Evolutionary conservation across 2,888 invertebrate genomes (phyloP).

Genomic region (Ormyrus pomaceus): DNA sequence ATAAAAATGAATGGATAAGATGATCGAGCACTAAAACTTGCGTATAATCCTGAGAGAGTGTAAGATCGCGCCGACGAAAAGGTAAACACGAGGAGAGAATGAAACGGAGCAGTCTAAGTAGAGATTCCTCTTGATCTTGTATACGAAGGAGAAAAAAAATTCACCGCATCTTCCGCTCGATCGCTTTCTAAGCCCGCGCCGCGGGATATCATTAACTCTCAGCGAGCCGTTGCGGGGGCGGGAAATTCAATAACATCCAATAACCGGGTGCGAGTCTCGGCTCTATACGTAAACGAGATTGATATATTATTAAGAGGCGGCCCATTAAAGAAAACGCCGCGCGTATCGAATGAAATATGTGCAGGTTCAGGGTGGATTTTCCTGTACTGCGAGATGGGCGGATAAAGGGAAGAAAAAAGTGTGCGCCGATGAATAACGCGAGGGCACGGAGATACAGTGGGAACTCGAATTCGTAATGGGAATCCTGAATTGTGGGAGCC

Average conservation of each 20-base stretch:
- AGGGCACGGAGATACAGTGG: background rate
- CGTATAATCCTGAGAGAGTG: background rate
- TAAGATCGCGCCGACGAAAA: background rate
- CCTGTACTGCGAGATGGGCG: conserved; percentile 38
- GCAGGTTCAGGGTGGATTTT: conserved; percentile 60
- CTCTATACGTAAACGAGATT: conserved; percentile 68
- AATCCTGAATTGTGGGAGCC: background rate
- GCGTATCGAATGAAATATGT: conserved; percentile 67
- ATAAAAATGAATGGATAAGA: conserved; percentile 10
- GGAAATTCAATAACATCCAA: conserved; percentile 67
- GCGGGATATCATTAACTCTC: conserved; percentile 66
- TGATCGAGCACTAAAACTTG: conserved; percentile 15
- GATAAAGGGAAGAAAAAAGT: conserved; percentile 49
- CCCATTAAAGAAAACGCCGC: conserved; percentile 69
- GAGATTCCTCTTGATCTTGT: background rate
- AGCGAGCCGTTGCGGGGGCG: conserved; percentile 40
- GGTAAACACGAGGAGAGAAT: background rate
- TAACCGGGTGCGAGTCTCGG: conserved; percentile 54
- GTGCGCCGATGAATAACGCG: background rate
- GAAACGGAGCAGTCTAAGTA: too few relatives aligned
- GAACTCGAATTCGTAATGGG: background rate
- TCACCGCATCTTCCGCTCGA: background rate
- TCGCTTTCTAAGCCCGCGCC: conserved; percentile 51
- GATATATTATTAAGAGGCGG: conserved; percentile 72
- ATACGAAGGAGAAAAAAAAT: conserved; percentile 3